phyloP scores from a whole-genome alignment of 1,140 invertebrate genomes.

The Psix sp. region DNA sequence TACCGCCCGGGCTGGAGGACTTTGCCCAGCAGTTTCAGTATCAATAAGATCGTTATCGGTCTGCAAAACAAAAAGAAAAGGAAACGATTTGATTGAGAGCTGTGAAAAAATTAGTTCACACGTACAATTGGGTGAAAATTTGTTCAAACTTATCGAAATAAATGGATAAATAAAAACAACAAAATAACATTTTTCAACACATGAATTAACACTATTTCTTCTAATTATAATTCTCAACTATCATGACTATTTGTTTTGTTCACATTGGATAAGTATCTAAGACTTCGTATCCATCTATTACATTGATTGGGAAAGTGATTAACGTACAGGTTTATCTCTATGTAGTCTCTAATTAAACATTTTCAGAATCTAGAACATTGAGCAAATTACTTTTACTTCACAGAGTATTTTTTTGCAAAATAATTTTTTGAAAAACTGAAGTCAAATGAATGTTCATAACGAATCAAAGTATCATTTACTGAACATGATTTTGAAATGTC shows the following conservation, averaged over 20 bases:
- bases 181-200: constrained; percentile 40
- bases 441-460: constrained; percentile 22
- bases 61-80: constrained; percentile 77
- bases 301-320: too few species aligned
- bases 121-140: constrained; percentile 51
- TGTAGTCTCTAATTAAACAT: constrained; percentile 20
- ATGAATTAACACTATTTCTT: too few species aligned
- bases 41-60: constrained; percentile 77
- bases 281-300: too few species aligned
- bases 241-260: too few species aligned
- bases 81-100: constrained; percentile 74
- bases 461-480: constrained; percentile 28
- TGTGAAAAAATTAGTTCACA: constrained; percentile 57
- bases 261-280: too few species aligned
- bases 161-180: constrained; percentile 15
- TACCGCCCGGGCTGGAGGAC: constrained; percentile 77
- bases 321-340: too few species aligned
- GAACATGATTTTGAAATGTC: constrained; percentile 33
- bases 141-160: background rate
- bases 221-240: too few species aligned
- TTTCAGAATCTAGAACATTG: background rate
- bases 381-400: background rate
- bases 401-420: background rate
- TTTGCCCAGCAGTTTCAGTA: constrained; percentile 78
- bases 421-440: constrained; percentile 3